A percentile compares a stretch with the other conserved stretches of the same genome.
These are phyloP conservation scores for Thunnus thynnus DNA, from an alignment of 2,113 vertebrate species.

Conservation along the genomic window DNA sequence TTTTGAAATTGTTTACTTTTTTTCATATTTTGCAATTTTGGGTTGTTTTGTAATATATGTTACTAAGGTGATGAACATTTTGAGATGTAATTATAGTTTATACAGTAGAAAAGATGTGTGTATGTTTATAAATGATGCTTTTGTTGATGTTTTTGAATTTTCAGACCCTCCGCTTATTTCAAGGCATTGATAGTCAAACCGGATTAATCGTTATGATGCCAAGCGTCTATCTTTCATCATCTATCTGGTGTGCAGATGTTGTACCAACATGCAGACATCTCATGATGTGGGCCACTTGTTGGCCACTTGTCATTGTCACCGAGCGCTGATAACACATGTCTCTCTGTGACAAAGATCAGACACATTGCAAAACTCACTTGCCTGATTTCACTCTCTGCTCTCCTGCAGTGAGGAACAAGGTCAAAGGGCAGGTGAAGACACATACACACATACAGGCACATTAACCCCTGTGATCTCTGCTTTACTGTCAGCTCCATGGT, in stretches of 20 bases:
- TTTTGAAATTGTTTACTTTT: neutral
- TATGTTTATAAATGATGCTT: no score
- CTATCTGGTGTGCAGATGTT: neutral
- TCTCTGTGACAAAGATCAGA: constrained; percentile 75
- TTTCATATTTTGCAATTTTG: neutral
- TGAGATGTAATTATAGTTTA: no score
- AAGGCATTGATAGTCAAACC: neutral
- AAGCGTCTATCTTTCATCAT: neutral
- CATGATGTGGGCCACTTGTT: neutral
- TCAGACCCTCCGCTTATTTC: no score
- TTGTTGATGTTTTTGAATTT: no score
- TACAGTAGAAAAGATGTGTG: no score
- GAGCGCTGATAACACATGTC: constrained; percentile 36
- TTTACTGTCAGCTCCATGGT: constrained; percentile 9
- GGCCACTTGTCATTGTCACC: constrained; percentile 25
- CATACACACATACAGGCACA: neutral
- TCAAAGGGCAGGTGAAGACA: constrained; percentile 57
- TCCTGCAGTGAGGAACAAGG: constrained; percentile 32
- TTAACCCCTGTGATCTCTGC: neutral
- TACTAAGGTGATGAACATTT: no score
- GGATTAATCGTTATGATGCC: neutral
- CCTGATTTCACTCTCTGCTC: constrained; percentile 23
- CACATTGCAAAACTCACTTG: constrained; percentile 64
- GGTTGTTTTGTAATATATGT: no score
- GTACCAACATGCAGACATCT: neutral